Evolutionary conservation across 1,140 invertebrate genomes (phyloP).

Genomic region (Fopius arisanus): DNA sequence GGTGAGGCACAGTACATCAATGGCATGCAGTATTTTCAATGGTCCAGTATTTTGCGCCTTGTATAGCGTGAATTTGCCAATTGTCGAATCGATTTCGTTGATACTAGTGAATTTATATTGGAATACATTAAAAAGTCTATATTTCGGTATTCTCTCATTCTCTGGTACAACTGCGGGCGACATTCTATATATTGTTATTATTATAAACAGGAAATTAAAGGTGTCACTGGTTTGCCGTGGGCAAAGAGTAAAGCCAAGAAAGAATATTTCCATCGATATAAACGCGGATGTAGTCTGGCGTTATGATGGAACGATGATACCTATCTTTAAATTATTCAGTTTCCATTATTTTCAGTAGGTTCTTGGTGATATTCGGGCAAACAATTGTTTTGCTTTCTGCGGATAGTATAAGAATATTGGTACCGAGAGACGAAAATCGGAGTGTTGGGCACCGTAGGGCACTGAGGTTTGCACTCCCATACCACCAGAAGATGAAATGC

Average conservation of each 20-base stretch:
- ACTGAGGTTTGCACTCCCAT: slow-evolving; percentile 66
- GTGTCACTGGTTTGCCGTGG: slow-evolving; percentile 75
- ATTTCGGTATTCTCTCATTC: neutral
- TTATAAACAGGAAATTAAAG: slow-evolving; percentile 68
- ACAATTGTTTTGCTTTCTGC: too few relatives aligned
- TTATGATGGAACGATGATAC: neutral
- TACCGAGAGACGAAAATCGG: too few relatives aligned
- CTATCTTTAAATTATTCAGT: neutral
- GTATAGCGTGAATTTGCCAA: slow-evolving; percentile 67
- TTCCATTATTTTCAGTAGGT: neutral
- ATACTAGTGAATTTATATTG: slow-evolving; percentile 68
- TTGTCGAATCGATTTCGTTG: slow-evolving; percentile 67
- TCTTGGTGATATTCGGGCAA: too few relatives aligned
- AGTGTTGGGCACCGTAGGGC: too few relatives aligned
- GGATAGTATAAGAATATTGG: too few relatives aligned
- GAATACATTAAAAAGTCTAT: neutral
- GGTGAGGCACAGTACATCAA: slow-evolving; percentile 77
- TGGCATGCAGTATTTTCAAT: slow-evolving; percentile 66
- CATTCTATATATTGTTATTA: slow-evolving; percentile 24
- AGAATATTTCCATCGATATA: slow-evolving; percentile 67
- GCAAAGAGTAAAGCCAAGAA: slow-evolving; percentile 79
- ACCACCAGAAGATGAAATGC: slow-evolving; percentile 73
- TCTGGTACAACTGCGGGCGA: neutral
- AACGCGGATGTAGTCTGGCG: neutral
- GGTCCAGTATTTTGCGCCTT: slow-evolving; percentile 72